phyloP scores from a whole-genome alignment of 2,888 invertebrate species.

The Synergus umbraculus region DNA sequence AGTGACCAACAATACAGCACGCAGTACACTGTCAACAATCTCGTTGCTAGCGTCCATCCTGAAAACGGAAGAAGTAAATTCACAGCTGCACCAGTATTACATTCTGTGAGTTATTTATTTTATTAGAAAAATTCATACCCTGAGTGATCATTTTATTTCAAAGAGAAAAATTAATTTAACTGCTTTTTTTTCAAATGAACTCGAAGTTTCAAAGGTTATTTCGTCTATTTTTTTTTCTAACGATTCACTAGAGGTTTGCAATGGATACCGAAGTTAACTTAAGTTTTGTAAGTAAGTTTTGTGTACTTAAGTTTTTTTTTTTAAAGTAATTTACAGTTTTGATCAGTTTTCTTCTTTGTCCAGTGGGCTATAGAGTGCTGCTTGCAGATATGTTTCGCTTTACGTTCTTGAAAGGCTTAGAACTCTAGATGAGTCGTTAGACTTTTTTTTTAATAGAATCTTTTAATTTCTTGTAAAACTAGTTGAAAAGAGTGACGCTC shows the following conservation, averaged over 20 bases:
- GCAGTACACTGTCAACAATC: constrained; percentile 72
- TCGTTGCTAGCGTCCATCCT: constrained; percentile 69
- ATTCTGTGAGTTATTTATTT: constrained; percentile 67
- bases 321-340: background rate
- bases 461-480: constrained; percentile 9
- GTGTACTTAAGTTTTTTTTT: too few relatives aligned
- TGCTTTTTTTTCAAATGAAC: background rate
- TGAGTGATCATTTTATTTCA: background rate
- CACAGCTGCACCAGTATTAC: constrained; percentile 71
- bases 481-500: constrained; percentile 14
- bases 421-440: constrained; percentile 9
- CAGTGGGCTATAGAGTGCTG: too few relatives aligned
- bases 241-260: background rate
- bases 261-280: too few relatives aligned
- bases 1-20: constrained; percentile 71
- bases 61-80: constrained; percentile 74
- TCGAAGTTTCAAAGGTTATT: background rate
- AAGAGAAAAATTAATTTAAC: background rate
- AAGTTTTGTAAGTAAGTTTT: too few relatives aligned
- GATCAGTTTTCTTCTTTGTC: background rate
- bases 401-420: background rate
- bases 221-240: background rate
- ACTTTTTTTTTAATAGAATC: constrained; percentile 34
- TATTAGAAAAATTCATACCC: background rate
- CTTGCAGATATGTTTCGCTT: too few relatives aligned